Evolutionary conservation across 1,140 invertebrate species (phyloP).

Genomic region (Lamellibrachia luymesi): DNA sequence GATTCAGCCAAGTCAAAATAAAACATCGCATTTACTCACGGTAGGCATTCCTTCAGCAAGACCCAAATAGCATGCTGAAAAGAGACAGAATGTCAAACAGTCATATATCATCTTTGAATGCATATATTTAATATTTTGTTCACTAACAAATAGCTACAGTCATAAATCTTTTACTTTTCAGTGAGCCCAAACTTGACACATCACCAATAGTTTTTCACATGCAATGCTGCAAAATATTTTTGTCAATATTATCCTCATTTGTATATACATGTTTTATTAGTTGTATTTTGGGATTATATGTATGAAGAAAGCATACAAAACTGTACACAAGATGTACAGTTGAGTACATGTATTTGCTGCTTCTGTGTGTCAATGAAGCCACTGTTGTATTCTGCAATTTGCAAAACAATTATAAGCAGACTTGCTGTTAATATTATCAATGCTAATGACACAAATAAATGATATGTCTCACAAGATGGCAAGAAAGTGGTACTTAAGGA

Average conservation of each 20-base stretch:
- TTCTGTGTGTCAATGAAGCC: neutral
- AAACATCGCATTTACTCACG: neutral
- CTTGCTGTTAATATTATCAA: neutral
- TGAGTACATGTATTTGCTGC: neutral
- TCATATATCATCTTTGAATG: neutral
- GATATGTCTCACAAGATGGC: neutral
- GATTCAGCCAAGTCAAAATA: neutral
- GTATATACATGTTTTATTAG: neutral
- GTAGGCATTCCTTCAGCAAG: constrained; percentile 31
- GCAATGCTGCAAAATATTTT: neutral
- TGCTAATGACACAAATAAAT: constrained; percentile 3
- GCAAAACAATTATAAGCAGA: neutral
- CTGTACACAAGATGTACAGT: neutral
- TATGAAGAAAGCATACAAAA: neutral
- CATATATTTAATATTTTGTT: no score
- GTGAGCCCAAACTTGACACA: neutral
- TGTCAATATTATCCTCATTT: neutral
- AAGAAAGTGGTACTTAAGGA: neutral
- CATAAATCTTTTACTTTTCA: neutral
- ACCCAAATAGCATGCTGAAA: constrained; percentile 36
- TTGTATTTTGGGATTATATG: neutral
- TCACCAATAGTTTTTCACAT: neutral
- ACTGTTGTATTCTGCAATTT: neutral
- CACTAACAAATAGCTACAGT: neutral
- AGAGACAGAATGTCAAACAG: constrained; percentile 28